Percentiles rank a stretch among this genome's conserved stretches.
Evolutionary conservation across 2,113 vertebrate genomes (phyloP).

Genomic region (Sclerurus mexicanus): DNA sequence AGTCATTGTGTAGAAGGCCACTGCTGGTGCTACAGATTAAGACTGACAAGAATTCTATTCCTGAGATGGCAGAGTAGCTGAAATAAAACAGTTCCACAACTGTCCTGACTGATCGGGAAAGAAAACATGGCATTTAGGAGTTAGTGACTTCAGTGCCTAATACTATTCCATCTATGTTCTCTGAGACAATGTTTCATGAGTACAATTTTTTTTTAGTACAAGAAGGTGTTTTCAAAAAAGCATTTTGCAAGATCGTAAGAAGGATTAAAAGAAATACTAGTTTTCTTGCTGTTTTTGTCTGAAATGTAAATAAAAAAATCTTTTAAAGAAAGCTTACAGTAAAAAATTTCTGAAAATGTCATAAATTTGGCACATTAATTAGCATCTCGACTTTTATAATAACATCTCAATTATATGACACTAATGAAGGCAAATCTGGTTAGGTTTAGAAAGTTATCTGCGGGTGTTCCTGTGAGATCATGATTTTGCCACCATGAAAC

Average conservation of each 20-base stretch:
- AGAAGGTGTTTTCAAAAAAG: not conserved
- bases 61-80: not conserved
- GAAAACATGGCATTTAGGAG: not conserved
- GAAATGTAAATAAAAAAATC: not conserved
- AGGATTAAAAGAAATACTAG: not conserved
- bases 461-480: not conserved
- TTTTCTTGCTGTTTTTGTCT: not conserved
- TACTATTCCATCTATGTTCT: fast-evolving
- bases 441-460: not conserved
- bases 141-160: not conserved
- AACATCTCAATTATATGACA: not conserved
- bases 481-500: not conserved
- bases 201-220: not conserved
- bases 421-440: not conserved
- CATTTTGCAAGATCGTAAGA: not conserved
- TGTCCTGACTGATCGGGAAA: not conserved
- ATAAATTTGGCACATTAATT: not conserved
- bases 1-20: not conserved
- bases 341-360: not conserved
- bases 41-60: not conserved
- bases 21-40: not conserved
- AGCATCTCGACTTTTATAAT: not conserved
- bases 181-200: not conserved
- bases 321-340: not conserved
- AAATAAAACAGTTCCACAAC: not conserved